Base-by-base conservation (phyloP, 2,113 vertebrate genomes). In the Thunnus thynnus region DNA sequence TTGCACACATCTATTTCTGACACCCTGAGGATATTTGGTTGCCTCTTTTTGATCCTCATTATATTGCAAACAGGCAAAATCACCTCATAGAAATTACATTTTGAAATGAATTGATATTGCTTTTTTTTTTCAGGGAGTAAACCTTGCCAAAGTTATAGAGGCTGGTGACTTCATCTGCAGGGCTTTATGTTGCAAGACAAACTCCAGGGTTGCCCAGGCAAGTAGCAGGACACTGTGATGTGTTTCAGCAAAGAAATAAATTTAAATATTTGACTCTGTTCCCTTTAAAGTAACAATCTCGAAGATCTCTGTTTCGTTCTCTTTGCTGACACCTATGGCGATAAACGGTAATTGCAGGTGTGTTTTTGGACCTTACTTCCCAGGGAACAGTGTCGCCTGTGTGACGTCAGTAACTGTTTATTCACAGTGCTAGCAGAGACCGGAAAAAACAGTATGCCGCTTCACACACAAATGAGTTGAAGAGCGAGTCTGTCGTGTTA, bases 111-210 rank as follows among this genome's bases (percentile, higher is more conserved):
- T 47, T 72, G 3, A 69, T 58, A 8, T 27, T 30, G 41, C 13
- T 57, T 47, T 61, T 89, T 30, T 88, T 30, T 88, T 88, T 44
- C 85, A 99, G 98, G 97, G 97, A 84, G 97, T 98, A 86, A 93
- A 97, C 88, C 95, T 99, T 82, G 76, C 90, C 78, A 95, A 95
- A 81, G 96, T 99, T 51, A 95, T 97, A 87, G 95, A 98, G 90
- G 95, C 95, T 57, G 97, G 97, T 22, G 94, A 98, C 81, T 99
- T 98, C 90, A 98, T 99, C 88, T 99, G 97, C 92, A 95, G 88
- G 71, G 95, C 95, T 80, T 93, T 99, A 83, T 91, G 94, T 72
- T 96, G 97, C 90, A 94, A 94, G 78, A 98, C 97, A 80, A 97
- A 96, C 90, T 99, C 98, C n/a, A 99, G 96, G 89, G 97, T 99